Conservation (phyloP, 2,888 invertebrate genomes). For the Limulus polyphemus region DNA sequence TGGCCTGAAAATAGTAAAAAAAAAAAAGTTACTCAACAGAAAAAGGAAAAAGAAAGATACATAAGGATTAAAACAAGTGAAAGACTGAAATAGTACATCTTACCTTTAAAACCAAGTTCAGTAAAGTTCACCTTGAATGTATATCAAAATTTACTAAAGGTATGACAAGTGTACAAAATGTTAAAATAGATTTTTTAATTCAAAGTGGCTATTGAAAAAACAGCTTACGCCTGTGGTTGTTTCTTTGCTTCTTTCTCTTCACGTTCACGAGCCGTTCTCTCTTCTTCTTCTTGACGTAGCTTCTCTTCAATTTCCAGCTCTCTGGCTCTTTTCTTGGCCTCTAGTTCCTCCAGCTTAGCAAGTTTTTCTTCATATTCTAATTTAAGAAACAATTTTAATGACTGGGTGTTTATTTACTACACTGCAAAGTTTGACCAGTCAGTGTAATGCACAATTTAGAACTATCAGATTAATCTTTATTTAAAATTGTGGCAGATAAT, state of each 20-base stretch:
- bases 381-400: too few species aligned
- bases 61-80: too few species aligned
- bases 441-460: neutral
- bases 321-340: constrained; percentile 28
- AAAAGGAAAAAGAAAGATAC: too few species aligned
- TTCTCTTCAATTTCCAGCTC: constrained; percentile 46
- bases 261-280: constrained; percentile 4
- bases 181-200: neutral
- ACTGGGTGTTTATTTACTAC: too few species aligned
- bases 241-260: constrained; percentile 8
- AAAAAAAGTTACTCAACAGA: too few species aligned
- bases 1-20: too few species aligned
- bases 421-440: too few species aligned
- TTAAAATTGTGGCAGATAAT: neutral
- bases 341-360: constrained; percentile 18
- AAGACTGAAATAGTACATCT: too few species aligned
- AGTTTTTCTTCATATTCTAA: constrained; percentile 17
- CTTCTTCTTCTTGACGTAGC: constrained; percentile 27
- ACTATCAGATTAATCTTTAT: too few species aligned
- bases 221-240: neutral
- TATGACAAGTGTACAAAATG: neutral
- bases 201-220: neutral
- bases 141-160: too few species aligned
- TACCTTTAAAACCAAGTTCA: too few species aligned
- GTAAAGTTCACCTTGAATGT: too few species aligned